Conservation (phyloP, 2,888 invertebrate genomes). For the Watsonalla cultraria region DNA sequence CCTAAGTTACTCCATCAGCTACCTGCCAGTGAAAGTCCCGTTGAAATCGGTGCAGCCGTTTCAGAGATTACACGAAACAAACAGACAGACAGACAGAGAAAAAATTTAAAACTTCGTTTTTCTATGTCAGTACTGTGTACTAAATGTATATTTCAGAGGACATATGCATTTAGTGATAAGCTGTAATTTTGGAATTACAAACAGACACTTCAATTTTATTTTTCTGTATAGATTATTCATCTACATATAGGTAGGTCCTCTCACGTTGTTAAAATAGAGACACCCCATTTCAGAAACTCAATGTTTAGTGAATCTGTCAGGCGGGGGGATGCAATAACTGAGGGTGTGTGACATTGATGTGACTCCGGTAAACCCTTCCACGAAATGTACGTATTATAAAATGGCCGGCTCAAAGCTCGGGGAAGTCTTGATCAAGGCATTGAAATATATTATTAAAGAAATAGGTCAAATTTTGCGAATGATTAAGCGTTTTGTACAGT, state of each 20-base stretch:
- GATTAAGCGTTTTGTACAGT: slow-evolving; percentile 75
- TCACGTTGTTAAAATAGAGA: not conserved
- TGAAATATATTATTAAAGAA: slow-evolving; percentile 39
- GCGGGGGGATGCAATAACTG: slow-evolving; percentile 71
- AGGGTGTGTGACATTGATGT: slow-evolving; percentile 13
- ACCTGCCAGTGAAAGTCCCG: no score
- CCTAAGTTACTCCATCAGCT: no score
- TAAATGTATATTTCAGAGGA: no score
- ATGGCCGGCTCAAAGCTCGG: slow-evolving; percentile 59
- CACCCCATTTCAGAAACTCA: not conserved
- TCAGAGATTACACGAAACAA: no score
- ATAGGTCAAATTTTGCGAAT: slow-evolving; percentile 70
- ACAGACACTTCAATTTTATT: no score
- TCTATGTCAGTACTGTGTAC: no score
- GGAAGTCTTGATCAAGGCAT: slow-evolving; percentile 35
- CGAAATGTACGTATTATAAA: slow-evolving; percentile 66
- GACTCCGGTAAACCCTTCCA: slow-evolving; percentile 65
- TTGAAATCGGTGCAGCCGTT: no score
- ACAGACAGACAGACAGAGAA: no score
- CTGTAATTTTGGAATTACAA: no score
- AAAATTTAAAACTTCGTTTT: no score
- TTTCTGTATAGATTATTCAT: no score
- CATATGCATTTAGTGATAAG: no score
- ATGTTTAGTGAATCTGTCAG: slow-evolving; percentile 55
- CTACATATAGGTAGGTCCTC: not conserved